Percentiles rank a stretch among this genome's conserved stretches.
These are phyloP conservation scores for Babyrousa celebensis DNA, from an alignment of 2,797 vertebrate species.

Conservation along the genomic window DNA sequence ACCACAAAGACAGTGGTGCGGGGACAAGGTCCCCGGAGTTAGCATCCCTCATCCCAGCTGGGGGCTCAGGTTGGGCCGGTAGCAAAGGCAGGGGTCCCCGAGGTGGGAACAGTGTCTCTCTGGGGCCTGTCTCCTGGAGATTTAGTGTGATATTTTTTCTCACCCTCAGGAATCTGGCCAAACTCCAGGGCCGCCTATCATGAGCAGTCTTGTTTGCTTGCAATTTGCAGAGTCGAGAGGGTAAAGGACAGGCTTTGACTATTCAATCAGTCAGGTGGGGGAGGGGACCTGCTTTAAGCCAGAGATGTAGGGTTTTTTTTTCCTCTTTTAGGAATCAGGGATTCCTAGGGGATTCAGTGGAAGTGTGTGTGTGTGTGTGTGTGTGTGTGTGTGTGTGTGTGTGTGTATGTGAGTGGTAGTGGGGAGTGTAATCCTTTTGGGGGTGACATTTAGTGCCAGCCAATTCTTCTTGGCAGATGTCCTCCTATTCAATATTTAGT, in stretches of 20 bases:
- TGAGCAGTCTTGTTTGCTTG: constrained; percentile 84
- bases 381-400: not conserved
- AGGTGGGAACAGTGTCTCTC: constrained; percentile 58
- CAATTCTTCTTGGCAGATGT: constrained; percentile 7
- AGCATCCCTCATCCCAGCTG: not conserved
- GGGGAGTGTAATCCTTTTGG: not conserved
- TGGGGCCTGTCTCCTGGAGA: constrained; percentile 80
- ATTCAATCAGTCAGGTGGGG: constrained; percentile 60
- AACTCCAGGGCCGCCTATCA: constrained; percentile 82
- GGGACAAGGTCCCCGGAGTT: not conserved
- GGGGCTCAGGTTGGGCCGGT: not conserved
- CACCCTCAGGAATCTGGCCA: constrained; percentile 85
- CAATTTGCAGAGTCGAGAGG: constrained; percentile 72
- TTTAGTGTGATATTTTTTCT: constrained; percentile 85
- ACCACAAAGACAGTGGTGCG: not conserved
- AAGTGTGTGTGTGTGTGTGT: not conserved
- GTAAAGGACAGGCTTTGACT: constrained; percentile 81
- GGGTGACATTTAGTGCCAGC: not conserved
- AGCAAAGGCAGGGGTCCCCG: constrained; percentile 24
- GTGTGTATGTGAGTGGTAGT: not conserved
- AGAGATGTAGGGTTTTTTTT: constrained; percentile 47
- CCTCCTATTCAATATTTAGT: not conserved
- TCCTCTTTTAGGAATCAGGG: constrained; percentile 24
- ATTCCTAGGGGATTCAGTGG: not conserved
- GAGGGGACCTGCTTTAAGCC: constrained; percentile 21